These are phyloP conservation scores for Pectinophora gossypiella DNA, from an alignment of 1,140 invertebrate species.

Conservation along the genomic window DNA sequence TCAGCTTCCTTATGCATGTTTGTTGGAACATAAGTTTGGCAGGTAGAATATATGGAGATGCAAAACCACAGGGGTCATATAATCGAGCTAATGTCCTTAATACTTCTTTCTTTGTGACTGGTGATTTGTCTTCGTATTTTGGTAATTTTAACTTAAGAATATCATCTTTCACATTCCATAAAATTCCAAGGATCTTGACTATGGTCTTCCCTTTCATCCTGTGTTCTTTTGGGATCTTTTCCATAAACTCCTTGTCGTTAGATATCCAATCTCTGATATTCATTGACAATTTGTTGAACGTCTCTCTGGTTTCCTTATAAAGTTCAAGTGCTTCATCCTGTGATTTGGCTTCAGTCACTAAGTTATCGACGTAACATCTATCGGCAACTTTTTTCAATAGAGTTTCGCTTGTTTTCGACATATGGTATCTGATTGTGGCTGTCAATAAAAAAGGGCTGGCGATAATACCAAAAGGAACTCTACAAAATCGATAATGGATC, in stretches of 20 bases:
- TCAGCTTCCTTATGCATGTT: constrained; percentile 8
- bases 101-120: neutral
- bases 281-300: constrained; percentile 4
- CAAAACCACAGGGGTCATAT: constrained; percentile 11
- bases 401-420: neutral
- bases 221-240: neutral
- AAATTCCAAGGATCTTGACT: constrained; percentile 1
- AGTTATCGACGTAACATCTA: constrained; percentile 9
- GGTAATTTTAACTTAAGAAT: constrained; percentile 4
- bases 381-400: constrained; percentile 2
- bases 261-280: constrained; percentile 10
- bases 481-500: constrained; percentile 1
- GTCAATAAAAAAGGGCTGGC: constrained; percentile 10
- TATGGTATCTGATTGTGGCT: constrained; percentile 6
- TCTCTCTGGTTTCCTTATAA: neutral
- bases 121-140: neutral
- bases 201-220: neutral
- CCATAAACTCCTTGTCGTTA: constrained; percentile 1
- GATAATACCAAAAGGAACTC: constrained; percentile 10
- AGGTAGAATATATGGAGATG: constrained; percentile 3
- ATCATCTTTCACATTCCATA: constrained; percentile 4
- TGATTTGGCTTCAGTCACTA: neutral
- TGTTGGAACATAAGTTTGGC: constrained; percentile 7
- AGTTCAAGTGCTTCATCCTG: neutral
- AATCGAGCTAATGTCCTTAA: neutral